phyloP scores from a whole-genome alignment of 2,888 invertebrate species.

The Latrodectus elegans region DNA sequence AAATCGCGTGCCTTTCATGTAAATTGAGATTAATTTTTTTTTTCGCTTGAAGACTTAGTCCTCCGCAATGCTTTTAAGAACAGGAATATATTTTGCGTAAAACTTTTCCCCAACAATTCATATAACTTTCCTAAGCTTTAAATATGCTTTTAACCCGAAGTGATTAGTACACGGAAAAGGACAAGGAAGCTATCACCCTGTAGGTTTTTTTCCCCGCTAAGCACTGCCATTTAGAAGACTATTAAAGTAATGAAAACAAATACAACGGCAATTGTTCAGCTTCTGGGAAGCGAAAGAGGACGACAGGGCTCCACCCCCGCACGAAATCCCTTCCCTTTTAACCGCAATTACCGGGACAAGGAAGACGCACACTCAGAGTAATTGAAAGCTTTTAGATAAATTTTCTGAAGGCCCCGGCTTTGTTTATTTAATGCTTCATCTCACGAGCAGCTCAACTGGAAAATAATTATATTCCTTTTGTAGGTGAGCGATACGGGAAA shows the following conservation, averaged over 20 bases:
- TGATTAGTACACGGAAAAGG: not conserved
- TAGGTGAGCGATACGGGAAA: slow-evolving; percentile 10
- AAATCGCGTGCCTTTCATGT: no score
- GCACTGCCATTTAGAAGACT: not conserved
- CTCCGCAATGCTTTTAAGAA: no score
- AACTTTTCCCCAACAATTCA: no score
- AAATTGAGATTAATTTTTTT: no score
- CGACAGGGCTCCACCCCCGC: not conserved
- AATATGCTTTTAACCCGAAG: not conserved
- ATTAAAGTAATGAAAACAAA: not conserved
- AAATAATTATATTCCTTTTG: slow-evolving; percentile 36
- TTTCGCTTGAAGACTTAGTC: no score
- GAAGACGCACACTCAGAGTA: slow-evolving; percentile 24
- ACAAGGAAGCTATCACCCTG: not conserved
- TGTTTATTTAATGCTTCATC: slow-evolving; percentile 48
- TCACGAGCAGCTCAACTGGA: slow-evolving; percentile 14
- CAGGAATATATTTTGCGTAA: no score
- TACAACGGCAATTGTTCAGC: not conserved
- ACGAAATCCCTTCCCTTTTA: not conserved
- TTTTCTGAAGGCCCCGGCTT: slow-evolving; percentile 13
- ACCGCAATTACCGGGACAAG: not conserved
- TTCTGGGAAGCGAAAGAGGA: not conserved
- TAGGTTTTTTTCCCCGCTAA: not conserved
- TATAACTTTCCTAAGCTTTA: not conserved
- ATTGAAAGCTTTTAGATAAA: slow-evolving; percentile 48